Evolutionary conservation across 2,888 invertebrate genomes (phyloP).

Genomic region (Colostygia pectinataria): DNA sequence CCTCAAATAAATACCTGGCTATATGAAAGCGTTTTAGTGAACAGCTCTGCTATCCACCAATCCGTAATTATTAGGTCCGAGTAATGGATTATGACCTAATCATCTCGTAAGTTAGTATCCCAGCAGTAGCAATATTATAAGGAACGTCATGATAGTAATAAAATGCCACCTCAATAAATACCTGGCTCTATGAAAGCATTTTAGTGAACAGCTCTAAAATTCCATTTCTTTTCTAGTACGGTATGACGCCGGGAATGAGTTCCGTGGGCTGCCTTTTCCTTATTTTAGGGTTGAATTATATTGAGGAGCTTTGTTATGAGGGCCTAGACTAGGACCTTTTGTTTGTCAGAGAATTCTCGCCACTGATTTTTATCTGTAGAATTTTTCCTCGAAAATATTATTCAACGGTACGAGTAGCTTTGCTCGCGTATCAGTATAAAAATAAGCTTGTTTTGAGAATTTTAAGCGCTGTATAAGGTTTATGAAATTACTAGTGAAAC

Average conservation of each 20-base stretch:
- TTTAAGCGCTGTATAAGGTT: too few species aligned
- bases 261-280: slow-evolving; percentile 21
- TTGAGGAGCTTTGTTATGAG: slow-evolving; percentile 19
- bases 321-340: slow-evolving; percentile 10
- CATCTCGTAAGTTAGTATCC: too few species aligned
- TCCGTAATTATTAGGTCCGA: too few species aligned
- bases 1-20: not conserved
- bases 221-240: slow-evolving; percentile 26
- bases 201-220: slow-evolving; percentile 27
- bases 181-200: slow-evolving; percentile 3
- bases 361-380: slow-evolving; percentile 4
- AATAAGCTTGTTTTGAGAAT: too few species aligned
- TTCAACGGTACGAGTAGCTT: too few species aligned
- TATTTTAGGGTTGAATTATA: slow-evolving; percentile 25
- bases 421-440: too few species aligned
- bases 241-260: slow-evolving; percentile 22
- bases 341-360: slow-evolving; percentile 2
- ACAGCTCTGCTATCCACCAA: too few species aligned
- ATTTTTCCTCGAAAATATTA: too few species aligned
- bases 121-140: too few species aligned
- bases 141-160: too few species aligned
- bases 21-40: slow-evolving; percentile 16
- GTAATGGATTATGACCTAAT: too few species aligned
- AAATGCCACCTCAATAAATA: not conserved
- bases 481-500: too few species aligned